Percentiles rank a stretch among this genome's conserved stretches.
These are phyloP conservation scores for Mus minutoides DNA, from an alignment of 2,797 vertebrate genomes.

Conservation along the genomic window DNA sequence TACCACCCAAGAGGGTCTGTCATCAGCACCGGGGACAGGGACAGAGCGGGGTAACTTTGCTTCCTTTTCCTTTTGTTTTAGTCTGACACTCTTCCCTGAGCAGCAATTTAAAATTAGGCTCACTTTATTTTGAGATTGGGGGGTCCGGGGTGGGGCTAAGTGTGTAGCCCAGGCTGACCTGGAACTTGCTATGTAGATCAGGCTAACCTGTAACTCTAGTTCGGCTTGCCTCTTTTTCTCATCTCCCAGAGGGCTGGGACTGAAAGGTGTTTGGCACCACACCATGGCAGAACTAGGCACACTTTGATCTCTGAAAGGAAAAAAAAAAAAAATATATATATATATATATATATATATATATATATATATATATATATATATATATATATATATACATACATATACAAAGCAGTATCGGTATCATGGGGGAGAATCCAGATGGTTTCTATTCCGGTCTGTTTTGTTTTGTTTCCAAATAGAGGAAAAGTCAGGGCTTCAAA, in stretches of 20 bases:
- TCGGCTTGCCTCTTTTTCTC: neutral
- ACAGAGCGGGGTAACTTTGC: neutral
- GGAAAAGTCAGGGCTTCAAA: neutral
- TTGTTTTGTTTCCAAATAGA: neutral
- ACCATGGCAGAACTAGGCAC: neutral
- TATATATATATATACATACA: too few relatives aligned
- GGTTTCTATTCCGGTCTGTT: neutral
- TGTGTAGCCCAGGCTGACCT: neutral
- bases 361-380: too few relatives aligned
- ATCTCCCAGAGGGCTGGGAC: neutral
- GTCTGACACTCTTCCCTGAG: neutral
- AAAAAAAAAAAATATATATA: neutral
- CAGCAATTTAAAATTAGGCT: neutral
- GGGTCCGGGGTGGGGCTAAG: too few relatives aligned
- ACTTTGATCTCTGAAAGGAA: neutral
- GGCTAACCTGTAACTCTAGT: neutral
- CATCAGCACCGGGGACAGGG: neutral
- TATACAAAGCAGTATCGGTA: neutral
- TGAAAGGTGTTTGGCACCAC: neutral
- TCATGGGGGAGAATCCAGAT: neutral
- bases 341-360: too few relatives aligned
- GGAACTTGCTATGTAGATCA: neutral
- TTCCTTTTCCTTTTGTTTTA: neutral
- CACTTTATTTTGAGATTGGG: neutral
- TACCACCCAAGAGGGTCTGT: too few relatives aligned